Percentiles rank a stretch among this genome's conserved stretches.
Conservation (phyloP, 2,113 vertebrate genomes). For the Notechis scutatus region DNA sequence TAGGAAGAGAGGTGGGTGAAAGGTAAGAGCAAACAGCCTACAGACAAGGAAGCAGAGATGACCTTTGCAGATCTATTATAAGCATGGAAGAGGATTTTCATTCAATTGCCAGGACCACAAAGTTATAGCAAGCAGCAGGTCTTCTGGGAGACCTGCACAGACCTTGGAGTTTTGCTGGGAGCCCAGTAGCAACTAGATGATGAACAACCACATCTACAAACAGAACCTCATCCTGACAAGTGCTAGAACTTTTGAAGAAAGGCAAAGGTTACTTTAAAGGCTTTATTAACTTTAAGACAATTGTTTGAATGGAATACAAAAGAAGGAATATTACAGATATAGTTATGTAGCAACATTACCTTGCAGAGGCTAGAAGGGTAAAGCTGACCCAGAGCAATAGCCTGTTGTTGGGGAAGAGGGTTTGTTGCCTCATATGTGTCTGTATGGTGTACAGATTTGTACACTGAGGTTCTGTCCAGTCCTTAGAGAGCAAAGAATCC, state of each 20-base stretch:
- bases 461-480: neutral
- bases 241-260: neutral
- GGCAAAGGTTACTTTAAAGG: neutral
- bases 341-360: neutral
- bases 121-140: neutral
- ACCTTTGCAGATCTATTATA: neutral
- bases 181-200: neutral
- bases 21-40: no score
- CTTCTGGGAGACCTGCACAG: neutral
- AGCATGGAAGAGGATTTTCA: neutral
- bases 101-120: neutral
- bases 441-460: neutral
- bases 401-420: neutral
- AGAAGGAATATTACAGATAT: neutral
- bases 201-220: neutral
- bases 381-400: neutral
- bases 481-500: neutral
- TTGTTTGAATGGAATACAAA: neutral
- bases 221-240: neutral
- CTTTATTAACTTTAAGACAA: neutral
- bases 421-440: neutral
- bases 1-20: no score
- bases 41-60: no score
- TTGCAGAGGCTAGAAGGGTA: neutral
- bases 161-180: neutral